phyloP scores from a whole-genome alignment of 2,113 vertebrate genomes.

The Callorhinus ursinus region DNA sequence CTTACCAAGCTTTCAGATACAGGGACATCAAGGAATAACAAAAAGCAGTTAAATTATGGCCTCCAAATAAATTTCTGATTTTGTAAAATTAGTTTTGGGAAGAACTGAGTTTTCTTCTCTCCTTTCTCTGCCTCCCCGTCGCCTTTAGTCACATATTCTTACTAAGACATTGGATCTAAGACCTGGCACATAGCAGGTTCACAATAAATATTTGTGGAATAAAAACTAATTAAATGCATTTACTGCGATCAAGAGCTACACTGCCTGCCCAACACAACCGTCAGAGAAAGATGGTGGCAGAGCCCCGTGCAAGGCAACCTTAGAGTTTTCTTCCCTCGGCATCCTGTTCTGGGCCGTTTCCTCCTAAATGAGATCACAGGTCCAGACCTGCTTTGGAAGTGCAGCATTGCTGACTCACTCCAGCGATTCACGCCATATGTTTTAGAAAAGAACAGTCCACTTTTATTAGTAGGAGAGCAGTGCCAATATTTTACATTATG shows the following conservation, averaged over 20 bases:
- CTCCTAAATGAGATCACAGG: conserved; percentile 11
- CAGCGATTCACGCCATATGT: not conserved
- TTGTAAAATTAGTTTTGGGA: not conserved
- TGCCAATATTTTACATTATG: not conserved
- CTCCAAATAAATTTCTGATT: not conserved
- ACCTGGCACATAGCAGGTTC: not conserved
- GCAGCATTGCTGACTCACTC: not conserved
- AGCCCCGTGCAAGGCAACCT: not conserved
- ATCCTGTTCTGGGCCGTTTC: not conserved
- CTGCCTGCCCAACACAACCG: not conserved
- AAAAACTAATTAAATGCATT: not conserved
- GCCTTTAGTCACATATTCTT: not conserved
- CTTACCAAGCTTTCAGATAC: not conserved
- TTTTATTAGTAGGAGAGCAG: not conserved
- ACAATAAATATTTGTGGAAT: not conserved
- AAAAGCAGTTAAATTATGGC: not conserved
- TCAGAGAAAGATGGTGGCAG: not conserved
- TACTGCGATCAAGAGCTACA: not conserved
- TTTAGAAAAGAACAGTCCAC: conserved; percentile 29
- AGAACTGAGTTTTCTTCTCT: not conserved
- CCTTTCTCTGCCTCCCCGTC: not conserved
- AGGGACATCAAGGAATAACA: not conserved
- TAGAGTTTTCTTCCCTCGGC: not conserved
- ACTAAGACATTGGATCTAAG: not conserved
- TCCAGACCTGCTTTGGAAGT: not conserved